phyloP scores from a whole-genome alignment of 1,140 invertebrate genomes.

The Eupeodes corollae region DNA sequence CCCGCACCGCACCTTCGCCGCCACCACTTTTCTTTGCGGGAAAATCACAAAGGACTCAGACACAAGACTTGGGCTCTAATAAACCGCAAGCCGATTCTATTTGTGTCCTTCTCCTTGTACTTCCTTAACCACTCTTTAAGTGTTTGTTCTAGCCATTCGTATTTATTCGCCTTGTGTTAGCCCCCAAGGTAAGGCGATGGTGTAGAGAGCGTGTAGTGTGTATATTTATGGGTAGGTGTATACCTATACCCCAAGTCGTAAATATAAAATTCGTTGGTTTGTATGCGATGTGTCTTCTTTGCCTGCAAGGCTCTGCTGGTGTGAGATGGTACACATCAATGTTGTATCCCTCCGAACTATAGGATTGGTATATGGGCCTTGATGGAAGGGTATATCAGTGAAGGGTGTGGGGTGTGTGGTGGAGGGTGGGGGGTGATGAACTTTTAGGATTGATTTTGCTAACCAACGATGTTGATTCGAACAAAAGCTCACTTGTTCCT shows the following conservation, averaged over 20 bases:
- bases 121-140: constrained; percentile 2
- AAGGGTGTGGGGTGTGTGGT: too few species aligned
- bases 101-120: background rate
- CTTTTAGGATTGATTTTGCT: constrained; percentile 1
- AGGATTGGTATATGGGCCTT: too few species aligned
- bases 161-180: background rate
- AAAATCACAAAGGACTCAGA: background rate
- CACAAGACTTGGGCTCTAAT: background rate
- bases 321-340: too few species aligned
- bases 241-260: too few species aligned
- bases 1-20: too few species aligned
- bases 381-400: too few species aligned
- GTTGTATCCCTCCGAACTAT: too few species aligned
- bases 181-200: background rate
- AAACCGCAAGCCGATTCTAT: constrained; percentile 1
- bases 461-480: background rate
- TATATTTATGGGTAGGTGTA: too few species aligned
- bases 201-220: too few species aligned
- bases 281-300: background rate
- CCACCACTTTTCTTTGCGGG: too few species aligned
- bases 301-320: too few species aligned
- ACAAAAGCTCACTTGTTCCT: background rate
- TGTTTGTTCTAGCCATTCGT: background rate
- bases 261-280: background rate
- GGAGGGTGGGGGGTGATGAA: background rate